Evolutionary conservation across 2,888 invertebrate species (phyloP).

Genomic region (Sphaeridia pumilis): DNA sequence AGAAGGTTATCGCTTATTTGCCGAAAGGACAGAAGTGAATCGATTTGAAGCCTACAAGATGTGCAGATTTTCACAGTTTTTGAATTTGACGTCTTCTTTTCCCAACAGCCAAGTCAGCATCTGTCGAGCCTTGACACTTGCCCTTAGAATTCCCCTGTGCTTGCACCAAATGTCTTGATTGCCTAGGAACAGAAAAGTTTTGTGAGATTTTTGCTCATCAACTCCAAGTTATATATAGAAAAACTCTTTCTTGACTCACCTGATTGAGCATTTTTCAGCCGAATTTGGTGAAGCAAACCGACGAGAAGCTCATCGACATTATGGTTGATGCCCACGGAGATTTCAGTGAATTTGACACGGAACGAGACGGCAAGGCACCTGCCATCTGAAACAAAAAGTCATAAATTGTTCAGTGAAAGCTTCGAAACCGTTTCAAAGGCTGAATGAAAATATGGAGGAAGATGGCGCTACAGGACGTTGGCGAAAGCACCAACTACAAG

Average conservation of each 20-base stretch:
- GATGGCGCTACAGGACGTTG: too few species aligned
- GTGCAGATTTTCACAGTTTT: constrained; percentile 80
- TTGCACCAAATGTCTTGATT: constrained; percentile 55
- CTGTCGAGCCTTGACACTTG: constrained; percentile 72
- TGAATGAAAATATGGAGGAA: neutral
- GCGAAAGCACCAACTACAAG: too few species aligned
- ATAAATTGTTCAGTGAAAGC: neutral
- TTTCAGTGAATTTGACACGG: constrained; percentile 86
- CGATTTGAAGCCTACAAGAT: constrained; percentile 48
- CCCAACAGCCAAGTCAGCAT: constrained; percentile 86
- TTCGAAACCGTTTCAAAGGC: neutral
- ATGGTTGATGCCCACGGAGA: constrained; percentile 92
- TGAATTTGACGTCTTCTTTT: constrained; percentile 80
- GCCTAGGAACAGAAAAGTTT: constrained; percentile 4
- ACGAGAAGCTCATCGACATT: constrained; percentile 91
- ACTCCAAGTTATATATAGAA: neutral
- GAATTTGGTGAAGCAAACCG: constrained; percentile 80
- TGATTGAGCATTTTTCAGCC: constrained; percentile 53
- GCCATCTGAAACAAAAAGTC: constrained; percentile 77
- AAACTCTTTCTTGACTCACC: constrained; percentile 16
- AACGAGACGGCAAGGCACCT: constrained; percentile 82
- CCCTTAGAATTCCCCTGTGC: constrained; percentile 67
- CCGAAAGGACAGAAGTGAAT: neutral
- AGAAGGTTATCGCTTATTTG: neutral
- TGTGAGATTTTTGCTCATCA: too few species aligned